phyloP scores from a whole-genome alignment of 2,888 invertebrate genomes.

The Hololepta plana region DNA sequence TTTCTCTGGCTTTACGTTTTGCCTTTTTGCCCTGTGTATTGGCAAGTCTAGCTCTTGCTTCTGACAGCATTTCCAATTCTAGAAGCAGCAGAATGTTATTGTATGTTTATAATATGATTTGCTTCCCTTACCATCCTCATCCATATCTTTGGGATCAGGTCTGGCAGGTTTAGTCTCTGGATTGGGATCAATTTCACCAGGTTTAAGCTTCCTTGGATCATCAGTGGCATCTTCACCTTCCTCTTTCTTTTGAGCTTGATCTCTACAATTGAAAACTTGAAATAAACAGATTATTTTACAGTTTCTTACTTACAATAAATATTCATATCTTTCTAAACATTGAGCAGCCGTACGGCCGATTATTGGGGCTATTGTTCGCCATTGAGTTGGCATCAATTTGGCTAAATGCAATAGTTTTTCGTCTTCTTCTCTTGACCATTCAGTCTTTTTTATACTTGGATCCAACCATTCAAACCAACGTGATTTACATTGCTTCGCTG shows the following conservation, averaged over 20 bases:
- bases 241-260: slow-evolving; percentile 93
- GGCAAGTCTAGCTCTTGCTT: slow-evolving; percentile 93
- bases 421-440: slow-evolving; percentile 99
- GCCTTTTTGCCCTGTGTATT: slow-evolving; percentile 96
- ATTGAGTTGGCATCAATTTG: slow-evolving; percentile 98
- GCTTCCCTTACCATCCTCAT: slow-evolving; percentile 74
- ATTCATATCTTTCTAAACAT: slow-evolving; percentile 95
- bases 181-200: slow-evolving; percentile 99
- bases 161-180: slow-evolving; percentile 99
- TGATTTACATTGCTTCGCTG: slow-evolving; percentile 98
- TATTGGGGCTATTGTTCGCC: slow-evolving; percentile 98
- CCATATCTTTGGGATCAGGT: slow-evolving; percentile 99
- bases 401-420: slow-evolving; percentile 94
- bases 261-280: slow-evolving; percentile 35
- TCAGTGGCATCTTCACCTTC: slow-evolving; percentile 83
- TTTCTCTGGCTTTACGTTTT: slow-evolving; percentile 88
- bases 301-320: slow-evolving; percentile 54
- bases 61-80: slow-evolving; percentile 98
- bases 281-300: background rate
- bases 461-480: slow-evolving; percentile 99
- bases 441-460: slow-evolving; percentile 98
- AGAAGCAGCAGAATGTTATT: slow-evolving; percentile 12
- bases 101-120: slow-evolving; percentile 4
- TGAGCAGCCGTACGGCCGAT: slow-evolving; percentile 98
- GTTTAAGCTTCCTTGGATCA: slow-evolving; percentile 93